phyloP scores from a whole-genome alignment of 2,113 vertebrate species.

The Zapornia atra region DNA sequence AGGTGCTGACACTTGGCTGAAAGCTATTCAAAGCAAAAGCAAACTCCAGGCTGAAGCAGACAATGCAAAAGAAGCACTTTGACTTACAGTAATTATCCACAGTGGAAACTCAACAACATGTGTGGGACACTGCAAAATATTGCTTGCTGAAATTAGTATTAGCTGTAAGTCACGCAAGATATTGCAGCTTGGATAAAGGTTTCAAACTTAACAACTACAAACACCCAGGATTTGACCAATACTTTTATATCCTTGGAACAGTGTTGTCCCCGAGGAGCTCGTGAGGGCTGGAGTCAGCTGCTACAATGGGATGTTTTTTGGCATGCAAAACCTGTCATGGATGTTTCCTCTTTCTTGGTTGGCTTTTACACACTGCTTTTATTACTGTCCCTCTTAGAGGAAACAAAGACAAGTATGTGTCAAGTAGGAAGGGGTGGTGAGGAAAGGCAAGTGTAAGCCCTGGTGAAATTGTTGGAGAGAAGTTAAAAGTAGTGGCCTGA shows the following conservation, averaged over 20 bases:
- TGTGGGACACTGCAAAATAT: neutral
- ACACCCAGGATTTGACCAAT: neutral
- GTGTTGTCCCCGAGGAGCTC: neutral
- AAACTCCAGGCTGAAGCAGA: neutral
- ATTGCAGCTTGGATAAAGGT: neutral
- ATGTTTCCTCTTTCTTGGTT: neutral
- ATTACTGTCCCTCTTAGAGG: neutral
- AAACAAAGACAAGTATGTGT: neutral
- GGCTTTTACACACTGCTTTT: neutral
- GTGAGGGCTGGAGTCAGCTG: neutral
- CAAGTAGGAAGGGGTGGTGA: neutral
- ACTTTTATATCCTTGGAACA: neutral
- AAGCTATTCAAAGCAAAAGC: neutral
- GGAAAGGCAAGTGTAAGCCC: neutral
- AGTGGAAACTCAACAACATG: neutral
- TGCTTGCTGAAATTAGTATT: neutral
- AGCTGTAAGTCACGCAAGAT: neutral
- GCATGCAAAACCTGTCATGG: neutral
- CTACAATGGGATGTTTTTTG: fast-evolving
- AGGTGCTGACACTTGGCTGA: neutral
- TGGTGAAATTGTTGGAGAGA: neutral
- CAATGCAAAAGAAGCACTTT: neutral
- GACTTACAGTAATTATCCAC: neutral
- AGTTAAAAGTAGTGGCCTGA: neutral
- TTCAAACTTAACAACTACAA: neutral